Evolutionary conservation across 23 tunicate species (phyloP).

Genomic region (Clavelina lepadiformis): DNA sequence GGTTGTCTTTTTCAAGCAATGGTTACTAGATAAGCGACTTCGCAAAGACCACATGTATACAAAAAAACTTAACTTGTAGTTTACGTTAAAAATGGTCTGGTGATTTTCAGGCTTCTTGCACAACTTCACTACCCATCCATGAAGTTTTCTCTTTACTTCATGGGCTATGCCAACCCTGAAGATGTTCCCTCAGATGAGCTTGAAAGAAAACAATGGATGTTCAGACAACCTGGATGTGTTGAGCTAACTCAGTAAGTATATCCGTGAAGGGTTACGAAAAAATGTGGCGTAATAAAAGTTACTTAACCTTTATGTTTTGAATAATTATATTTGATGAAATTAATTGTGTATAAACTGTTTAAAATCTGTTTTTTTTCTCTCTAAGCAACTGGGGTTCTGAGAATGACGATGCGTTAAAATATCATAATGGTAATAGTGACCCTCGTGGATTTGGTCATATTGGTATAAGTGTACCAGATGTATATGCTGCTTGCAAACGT

Average conservation of each 20-base stretch:
- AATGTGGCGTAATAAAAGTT: too few relatives aligned
- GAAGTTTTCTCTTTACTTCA: constrained; percentile 81
- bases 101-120: constrained; percentile 33
- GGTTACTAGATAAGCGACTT: too few relatives aligned
- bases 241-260: constrained; percentile 56
- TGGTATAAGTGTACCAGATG: constrained; percentile 74
- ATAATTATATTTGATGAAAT: neutral
- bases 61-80: too few relatives aligned
- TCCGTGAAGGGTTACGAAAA: too few relatives aligned
- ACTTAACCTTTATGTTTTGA: too few relatives aligned
- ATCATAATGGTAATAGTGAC: constrained; percentile 84
- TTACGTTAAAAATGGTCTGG: too few relatives aligned
- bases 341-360: neutral
- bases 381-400: constrained; percentile 90
- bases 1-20: too few relatives aligned
- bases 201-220: constrained; percentile 40
- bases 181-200: constrained; percentile 48
- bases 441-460: constrained; percentile 94
- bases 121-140: constrained; percentile 39
- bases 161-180: constrained; percentile 78
- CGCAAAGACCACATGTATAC: too few relatives aligned
- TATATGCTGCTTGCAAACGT: constrained; percentile 77
- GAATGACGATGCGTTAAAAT: constrained; percentile 24
- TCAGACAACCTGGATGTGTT: constrained; percentile 68
- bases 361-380: neutral